Base-by-base conservation (phyloP, 1,140 invertebrate genomes). In the Zophobas morio region DNA sequence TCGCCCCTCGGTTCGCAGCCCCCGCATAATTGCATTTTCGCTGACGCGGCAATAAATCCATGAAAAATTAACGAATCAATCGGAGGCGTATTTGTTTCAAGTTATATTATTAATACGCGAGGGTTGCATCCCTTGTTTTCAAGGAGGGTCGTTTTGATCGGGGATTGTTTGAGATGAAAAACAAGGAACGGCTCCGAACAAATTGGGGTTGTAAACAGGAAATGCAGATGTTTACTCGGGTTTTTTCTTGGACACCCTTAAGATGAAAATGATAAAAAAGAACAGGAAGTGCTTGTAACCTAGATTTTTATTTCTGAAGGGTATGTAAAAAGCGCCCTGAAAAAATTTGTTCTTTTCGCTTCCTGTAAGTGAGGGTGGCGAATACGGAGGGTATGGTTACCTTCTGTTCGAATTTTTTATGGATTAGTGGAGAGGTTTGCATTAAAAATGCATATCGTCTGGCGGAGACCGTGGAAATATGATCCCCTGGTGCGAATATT, bases 241-340 rank as follows among this genome's bases (percentile, higher is more conserved):
- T 57, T 57, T 57, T 57, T 57, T 57, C 54, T 40, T 39, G 39
- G 42, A 66, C 54, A 42, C 39, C 39, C n/a, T 66, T n/a, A 4
- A 2, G 2, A n/a, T 20, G n/a, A 51, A 20, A 51, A 51, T 51
- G 2, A 51, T 20, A 66, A 56, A 73, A 73, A 73, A 73, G 71
- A 73, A 73, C 71, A 73, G 54, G 49, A 73, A 56, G 34, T 72
- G 46, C 36, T 5, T 51, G 70, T 73, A 54, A 73, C 71, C 71
- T 73, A 72, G 46, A 72, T 72, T 72, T 51, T 72, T 54, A 73
- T 73, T 73, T 42, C 33, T 66, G 34, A 37, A 73, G 36, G 39
- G 51, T 33, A 36, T 73, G 49, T 46, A 46, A 8, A 8, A 46
- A 8, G 49, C 6, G 2, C 49, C 46, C 54, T 36, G 54, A 54